Percentiles rank a stretch among this genome's conserved stretches.
phyloP scores from a whole-genome alignment of 2,797 vertebrate genomes.

The Hoplostethus atlanticus region DNA sequence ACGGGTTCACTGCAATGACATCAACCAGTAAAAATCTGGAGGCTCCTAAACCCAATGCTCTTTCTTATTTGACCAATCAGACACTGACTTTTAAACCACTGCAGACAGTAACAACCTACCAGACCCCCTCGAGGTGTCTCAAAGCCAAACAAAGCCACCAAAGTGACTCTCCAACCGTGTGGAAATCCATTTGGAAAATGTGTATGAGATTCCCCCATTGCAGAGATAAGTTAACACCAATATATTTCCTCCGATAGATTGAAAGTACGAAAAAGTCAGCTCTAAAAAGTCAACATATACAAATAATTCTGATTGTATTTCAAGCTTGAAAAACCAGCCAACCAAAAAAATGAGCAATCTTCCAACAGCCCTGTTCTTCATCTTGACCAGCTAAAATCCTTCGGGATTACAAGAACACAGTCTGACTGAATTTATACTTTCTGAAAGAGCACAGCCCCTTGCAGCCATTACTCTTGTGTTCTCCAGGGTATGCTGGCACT shows the following conservation, averaged over 20 bases:
- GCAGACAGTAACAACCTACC: conserved; percentile 46
- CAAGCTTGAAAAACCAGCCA: conserved; percentile 8
- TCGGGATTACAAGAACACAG: conserved; percentile 32
- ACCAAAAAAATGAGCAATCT: conserved; percentile 26
- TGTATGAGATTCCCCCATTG: conserved; percentile 9
- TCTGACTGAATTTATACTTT: conserved; percentile 3
- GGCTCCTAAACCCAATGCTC: not conserved
- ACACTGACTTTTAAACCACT: conserved; percentile 19
- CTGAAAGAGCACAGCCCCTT: conserved; percentile 9
- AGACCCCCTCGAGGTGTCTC: conserved; percentile 47
- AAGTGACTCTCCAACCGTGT: conserved; percentile 21
- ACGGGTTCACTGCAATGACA: conserved; percentile 41
- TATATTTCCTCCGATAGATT: conserved; percentile 21
- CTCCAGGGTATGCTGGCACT: conserved; percentile 19
- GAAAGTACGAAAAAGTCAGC: not conserved
- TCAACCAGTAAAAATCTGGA: conserved; percentile 36
- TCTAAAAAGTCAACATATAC: conserved; percentile 16
- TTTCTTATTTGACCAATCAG: conserved; percentile 31
- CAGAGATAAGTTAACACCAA: conserved; percentile 3
- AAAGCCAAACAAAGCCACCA: conserved; percentile 52
- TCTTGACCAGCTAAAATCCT: conserved; percentile 31
- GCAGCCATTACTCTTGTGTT: not conserved
- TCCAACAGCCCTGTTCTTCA: conserved; percentile 18
- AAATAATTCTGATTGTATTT: conserved; percentile 30
- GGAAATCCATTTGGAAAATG: conserved; percentile 57